Evolutionary conservation across 1,140 invertebrate genomes (phyloP).

Genomic region (Pseudomyrmex pallidus): DNA sequence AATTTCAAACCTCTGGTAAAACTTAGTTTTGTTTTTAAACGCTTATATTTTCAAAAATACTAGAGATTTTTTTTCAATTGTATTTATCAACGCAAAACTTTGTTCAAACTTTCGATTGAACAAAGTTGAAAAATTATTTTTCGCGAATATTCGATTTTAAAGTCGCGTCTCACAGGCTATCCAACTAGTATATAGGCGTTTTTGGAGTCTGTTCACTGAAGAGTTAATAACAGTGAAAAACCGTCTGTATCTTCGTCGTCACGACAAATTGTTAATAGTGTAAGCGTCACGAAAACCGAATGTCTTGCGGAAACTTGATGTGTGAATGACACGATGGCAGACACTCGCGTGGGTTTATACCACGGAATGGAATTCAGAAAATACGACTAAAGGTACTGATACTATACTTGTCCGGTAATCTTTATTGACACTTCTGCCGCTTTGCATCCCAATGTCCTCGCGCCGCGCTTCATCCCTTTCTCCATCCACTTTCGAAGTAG

Average conservation of each 20-base stretch:
- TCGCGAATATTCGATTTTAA: too few relatives aligned
- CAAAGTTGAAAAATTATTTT: too few relatives aligned
- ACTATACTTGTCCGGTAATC: slow-evolving; percentile 56
- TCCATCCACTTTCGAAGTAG: neutral
- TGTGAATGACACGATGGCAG: slow-evolving; percentile 5
- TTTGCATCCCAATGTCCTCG: slow-evolving; percentile 2
- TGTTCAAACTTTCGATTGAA: too few relatives aligned
- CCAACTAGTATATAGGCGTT: too few relatives aligned
- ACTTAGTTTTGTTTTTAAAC: too few relatives aligned
- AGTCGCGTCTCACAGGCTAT: too few relatives aligned
- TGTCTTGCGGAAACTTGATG: slow-evolving; percentile 23
- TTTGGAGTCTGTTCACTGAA: too few relatives aligned
- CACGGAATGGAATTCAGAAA: neutral
- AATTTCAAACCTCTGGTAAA: too few relatives aligned
- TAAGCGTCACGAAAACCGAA: slow-evolving; percentile 38
- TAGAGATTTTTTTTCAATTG: too few relatives aligned
- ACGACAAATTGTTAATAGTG: slow-evolving; percentile 41
- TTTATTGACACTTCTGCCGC: slow-evolving; percentile 28
- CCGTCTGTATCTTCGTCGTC: slow-evolving; percentile 65
- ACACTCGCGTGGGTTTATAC: slow-evolving; percentile 45
- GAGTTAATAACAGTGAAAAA: slow-evolving; percentile 48
- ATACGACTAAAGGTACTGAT: slow-evolving; percentile 21
- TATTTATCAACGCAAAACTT: too few relatives aligned
- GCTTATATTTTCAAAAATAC: too few relatives aligned
- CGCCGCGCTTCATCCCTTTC: neutral